A percentile compares a stretch with the other conserved stretches of the same genome.
Evolutionary conservation across 2,888 invertebrate genomes (phyloP).

Genomic region (Latrodectus hesperus): DNA sequence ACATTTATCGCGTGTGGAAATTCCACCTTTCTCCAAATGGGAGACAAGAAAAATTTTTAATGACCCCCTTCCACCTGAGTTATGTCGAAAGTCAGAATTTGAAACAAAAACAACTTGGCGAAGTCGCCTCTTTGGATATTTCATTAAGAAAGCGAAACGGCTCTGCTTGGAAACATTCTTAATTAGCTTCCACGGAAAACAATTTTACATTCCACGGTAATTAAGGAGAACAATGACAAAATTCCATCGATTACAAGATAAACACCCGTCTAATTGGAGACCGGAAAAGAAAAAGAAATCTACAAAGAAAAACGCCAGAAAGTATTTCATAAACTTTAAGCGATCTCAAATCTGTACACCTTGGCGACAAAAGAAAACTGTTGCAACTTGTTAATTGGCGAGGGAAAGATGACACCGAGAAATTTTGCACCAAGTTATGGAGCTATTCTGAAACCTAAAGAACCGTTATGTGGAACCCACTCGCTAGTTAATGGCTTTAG

Average conservation of each 20-base stretch:
- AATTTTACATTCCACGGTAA: neutral
- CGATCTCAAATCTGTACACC: neutral
- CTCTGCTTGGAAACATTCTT: neutral
- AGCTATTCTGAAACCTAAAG: constrained; percentile 9
- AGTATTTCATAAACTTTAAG: neutral
- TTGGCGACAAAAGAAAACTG: constrained; percentile 4
- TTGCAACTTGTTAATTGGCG: constrained; percentile 32
- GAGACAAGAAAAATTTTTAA: no score
- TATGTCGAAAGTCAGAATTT: no score
- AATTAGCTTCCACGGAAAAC: neutral
- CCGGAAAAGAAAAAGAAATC: neutral
- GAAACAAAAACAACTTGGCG: no score
- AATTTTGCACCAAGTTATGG: constrained; percentile 17
- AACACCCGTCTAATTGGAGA: neutral
- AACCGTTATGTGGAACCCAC: constrained; percentile 27
- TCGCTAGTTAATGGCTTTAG: constrained; percentile 14
- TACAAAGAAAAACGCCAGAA: no score
- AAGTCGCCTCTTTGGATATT: no score
- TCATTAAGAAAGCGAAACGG: no score
- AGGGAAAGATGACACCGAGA: constrained; percentile 48
- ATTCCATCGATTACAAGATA: constrained; percentile 1
- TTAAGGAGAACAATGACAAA: neutral
- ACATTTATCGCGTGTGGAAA: no score
- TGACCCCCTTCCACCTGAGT: no score
- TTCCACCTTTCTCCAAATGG: no score